Evolutionary conservation across 2,888 invertebrate species (phyloP), one percentile per base, ranked within the genome.

Genomic region (Brachyptera putata): DNA sequence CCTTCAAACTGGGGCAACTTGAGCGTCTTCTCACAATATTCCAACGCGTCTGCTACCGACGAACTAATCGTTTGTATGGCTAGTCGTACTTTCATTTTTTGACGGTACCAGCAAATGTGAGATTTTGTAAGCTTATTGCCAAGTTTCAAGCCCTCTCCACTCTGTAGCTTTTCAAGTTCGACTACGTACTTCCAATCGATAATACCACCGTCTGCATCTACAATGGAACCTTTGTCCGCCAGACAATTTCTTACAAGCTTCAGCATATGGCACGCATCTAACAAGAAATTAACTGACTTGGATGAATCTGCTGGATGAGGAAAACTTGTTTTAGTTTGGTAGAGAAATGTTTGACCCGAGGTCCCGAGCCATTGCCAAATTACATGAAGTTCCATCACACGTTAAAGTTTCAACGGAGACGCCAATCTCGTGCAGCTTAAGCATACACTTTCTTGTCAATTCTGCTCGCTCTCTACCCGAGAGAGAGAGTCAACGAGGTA

Each of bases 11-110:
- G n/a, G 4, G 46, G 36, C n/a, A 56, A 37, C 4, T 56, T 11
- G 11, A 60, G 11, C 13, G 14, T 57, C 11, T 16, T 37, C 1
- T 24, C 46, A 37, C 60, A 63, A 22, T 30, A 53, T 41, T 63
- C 46, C 13, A 66, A 41, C 1, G 60, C 61, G 58, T 63, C 56
- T 22, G 60, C 64, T 16, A 66, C 66, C 41, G 58, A 58, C 3
- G 41, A 34, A 53, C 64, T 65, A 4, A 66, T n/a, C 7, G 49
- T 53, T 56, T 66, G 64, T 3, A 55, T 59, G 16, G 64, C 60
- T 13, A 65, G 41, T 39, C 57, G 60, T 7, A 65, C 64, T 11
- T 58, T 62, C 62, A 65, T 64, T 34, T 59, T 63, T 25, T 64
- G 59, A 36, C 55, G 53, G 11, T 36, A 22, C 49, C 57, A 65